Evolutionary conservation across 2,113 vertebrate genomes (phyloP).

Genomic region (Emydocephalus ijimae): DNA sequence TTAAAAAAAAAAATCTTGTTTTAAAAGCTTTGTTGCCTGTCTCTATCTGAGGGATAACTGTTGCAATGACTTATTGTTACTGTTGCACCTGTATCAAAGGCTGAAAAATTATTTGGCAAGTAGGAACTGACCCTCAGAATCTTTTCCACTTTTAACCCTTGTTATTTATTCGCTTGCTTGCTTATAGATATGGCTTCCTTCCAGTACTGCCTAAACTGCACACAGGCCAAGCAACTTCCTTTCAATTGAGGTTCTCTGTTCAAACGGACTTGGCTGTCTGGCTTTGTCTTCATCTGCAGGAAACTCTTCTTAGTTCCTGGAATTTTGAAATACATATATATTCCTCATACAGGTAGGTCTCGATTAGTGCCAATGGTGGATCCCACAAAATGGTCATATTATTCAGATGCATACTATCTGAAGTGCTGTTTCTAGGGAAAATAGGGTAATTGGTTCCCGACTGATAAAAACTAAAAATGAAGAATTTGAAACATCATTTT

Average conservation of each 20-base stretch:
- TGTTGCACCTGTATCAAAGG: neutral
- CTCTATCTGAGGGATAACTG: neutral
- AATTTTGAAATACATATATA: neutral
- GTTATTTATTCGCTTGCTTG: neutral
- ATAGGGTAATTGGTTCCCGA: neutral
- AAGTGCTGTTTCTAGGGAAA: neutral
- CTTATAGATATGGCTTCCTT: neutral
- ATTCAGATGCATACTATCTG: neutral
- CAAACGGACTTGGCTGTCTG: no score
- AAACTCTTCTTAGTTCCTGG: neutral
- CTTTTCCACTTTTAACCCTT: neutral
- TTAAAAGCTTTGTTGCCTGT: neutral
- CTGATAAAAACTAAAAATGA: neutral
- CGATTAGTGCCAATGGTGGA: neutral
- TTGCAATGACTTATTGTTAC: no score
- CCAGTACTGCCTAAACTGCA: neutral
- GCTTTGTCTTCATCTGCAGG: neutral
- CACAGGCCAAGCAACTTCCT: neutral
- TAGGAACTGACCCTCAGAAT: neutral
- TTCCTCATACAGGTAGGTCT: neutral
- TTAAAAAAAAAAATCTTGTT: neutral
- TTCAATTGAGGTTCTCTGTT: neutral
- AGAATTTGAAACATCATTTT: neutral
- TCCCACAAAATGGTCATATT: neutral
- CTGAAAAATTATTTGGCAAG: neutral